These are phyloP conservation scores for Pantherophis guttatus DNA, from an alignment of 2,113 vertebrate species.

Conservation along the genomic window DNA sequence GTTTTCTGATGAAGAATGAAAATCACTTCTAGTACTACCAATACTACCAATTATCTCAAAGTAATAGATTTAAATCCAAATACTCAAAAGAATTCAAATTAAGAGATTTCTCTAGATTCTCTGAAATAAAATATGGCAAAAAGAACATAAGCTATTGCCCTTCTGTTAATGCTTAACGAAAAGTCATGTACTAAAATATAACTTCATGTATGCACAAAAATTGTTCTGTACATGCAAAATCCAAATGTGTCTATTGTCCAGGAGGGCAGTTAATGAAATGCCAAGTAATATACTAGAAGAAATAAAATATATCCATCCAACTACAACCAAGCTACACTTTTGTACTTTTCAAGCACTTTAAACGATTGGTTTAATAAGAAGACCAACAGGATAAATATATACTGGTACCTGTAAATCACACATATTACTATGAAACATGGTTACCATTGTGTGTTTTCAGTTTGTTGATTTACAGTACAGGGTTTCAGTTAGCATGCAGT, in stretches of 20 bases:
- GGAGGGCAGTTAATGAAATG: background rate
- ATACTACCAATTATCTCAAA: constrained; percentile 27
- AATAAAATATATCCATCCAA: background rate
- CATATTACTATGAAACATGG: background rate
- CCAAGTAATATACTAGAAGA: background rate
- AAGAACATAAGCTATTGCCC: background rate
- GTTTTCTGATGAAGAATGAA: constrained; percentile 23
- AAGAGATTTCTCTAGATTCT: background rate
- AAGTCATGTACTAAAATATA: background rate
- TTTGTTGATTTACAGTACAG: constrained; percentile 19
- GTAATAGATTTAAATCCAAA: background rate
- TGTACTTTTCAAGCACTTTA: background rate
- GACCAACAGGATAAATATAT: background rate
- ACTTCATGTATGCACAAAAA: background rate
- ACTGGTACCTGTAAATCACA: background rate
- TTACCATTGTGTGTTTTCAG: background rate
- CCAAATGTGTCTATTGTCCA: background rate
- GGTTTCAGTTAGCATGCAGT: constrained; percentile 7
- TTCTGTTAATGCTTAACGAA: background rate
- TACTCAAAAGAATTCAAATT: background rate
- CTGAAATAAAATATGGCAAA: background rate
- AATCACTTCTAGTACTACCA: constrained; percentile 5
- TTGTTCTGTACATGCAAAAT: background rate
- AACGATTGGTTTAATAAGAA: background rate
- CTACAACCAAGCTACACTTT: background rate